Base-by-base conservation (phyloP, 2,113 vertebrate species). In the Trematomus loennbergii region DNA sequence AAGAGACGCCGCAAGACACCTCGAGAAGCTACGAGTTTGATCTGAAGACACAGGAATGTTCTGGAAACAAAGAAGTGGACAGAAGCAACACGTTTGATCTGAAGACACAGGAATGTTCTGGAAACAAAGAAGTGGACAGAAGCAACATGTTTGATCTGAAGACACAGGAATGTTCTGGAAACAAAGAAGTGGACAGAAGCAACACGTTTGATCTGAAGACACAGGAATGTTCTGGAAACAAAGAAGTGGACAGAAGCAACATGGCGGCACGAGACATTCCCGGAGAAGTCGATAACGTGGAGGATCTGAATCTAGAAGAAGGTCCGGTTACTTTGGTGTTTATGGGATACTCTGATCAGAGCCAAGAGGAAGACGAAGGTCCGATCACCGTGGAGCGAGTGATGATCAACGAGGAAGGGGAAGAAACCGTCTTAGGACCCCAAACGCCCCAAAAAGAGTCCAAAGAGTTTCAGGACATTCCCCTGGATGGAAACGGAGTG, bases 321-420 rank as follows among this genome's bases (percentile, higher is more conserved):
- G 79, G 79, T n/a, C 88, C 92, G 0, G 81, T 94, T 62, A 94
- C 90, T 0, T 93, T 95, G 9, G 46, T 92, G 22, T 95, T 94
- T 86, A 64, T 94, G 82, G 93, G 91, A 65, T 94, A 93, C 61
- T 8, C 83, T 2, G 91, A 93, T 3, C 9, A 59, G 6, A 62
- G 36, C 15, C 74, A 73, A 12, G 84, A 88, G 12, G 87, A 82
- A 2, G 12, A 65, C 0, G 86, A 85, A 29, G 84, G 83, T 11
- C 74, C 87, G 73, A 71, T 94, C 54, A 87, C 85, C 1, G 94
- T 80, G n/a, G 94, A 95, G 25, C 78, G 91, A 29, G 93, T 94
- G 36, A 82, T 94, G 1, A 92, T 94, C 81, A 86, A 78, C 0
- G 91, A 94, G 1, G 91, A 92, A 0, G 92, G 91, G 53, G 91